These are phyloP conservation scores for Calameuta idolon DNA, from an alignment of 2,888 invertebrate genomes.

Conservation along the genomic window DNA sequence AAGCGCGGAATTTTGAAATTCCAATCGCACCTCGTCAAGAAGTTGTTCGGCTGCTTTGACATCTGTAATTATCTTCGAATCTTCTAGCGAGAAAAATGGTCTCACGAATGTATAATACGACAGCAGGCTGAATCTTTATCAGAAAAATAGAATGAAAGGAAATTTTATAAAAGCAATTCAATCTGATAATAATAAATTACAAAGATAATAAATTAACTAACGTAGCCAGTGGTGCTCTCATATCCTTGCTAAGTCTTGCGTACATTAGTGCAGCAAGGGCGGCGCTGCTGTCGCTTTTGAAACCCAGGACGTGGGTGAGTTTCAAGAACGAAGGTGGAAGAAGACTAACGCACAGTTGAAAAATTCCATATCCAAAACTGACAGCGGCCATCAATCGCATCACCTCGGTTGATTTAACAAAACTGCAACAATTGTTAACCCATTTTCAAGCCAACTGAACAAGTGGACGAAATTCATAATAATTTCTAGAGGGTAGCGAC, in stretches of 20 bases:
- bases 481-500: not conserved
- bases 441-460: not conserved
- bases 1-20: conserved; percentile 73
- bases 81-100: conserved; percentile 77
- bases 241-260: conserved; percentile 73
- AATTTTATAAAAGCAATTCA: conserved; percentile 36
- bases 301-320: conserved; percentile 75
- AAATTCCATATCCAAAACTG: conserved; percentile 78
- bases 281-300: conserved; percentile 73
- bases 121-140: conserved; percentile 45
- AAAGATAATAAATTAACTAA: conserved; percentile 57
- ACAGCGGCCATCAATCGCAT: conserved; percentile 76
- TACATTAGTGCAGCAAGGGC: conserved; percentile 74
- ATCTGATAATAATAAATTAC: not conserved
- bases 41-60: conserved; percentile 70
- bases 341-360: conserved; percentile 76
- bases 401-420: conserved; percentile 70
- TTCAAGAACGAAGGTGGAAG: conserved; percentile 74
- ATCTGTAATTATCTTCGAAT: conserved; percentile 72
- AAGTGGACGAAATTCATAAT: not conserved
- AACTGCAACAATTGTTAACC: conserved; percentile 35
- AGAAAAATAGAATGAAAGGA: conserved; percentile 26
- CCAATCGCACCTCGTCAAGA: conserved; percentile 69
- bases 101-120: conserved; percentile 80
- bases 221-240: conserved; percentile 78